Conservation (phyloP, 1,140 invertebrate genomes). For the Melanaphis sacchari region DNA sequence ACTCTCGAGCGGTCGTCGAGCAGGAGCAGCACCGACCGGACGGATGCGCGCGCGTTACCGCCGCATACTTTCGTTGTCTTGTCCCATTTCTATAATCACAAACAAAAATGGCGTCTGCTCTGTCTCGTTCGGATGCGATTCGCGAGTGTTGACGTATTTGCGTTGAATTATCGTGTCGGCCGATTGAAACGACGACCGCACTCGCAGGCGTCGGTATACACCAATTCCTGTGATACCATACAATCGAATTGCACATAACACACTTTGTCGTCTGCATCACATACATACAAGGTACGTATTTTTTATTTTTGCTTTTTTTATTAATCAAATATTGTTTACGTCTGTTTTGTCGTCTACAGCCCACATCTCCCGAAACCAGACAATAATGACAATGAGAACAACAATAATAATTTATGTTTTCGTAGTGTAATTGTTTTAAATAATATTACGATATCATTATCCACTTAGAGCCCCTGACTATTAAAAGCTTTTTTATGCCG, state of each 20-base stretch:
- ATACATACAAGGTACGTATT: constrained; percentile 20
- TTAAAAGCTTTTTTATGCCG: background rate
- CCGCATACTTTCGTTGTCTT: constrained; percentile 56
- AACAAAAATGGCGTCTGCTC: constrained; percentile 55
- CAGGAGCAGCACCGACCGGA: constrained; percentile 23
- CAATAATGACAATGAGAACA: background rate
- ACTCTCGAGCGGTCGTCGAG: background rate
- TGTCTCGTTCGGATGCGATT: constrained; percentile 41
- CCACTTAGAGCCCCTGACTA: background rate
- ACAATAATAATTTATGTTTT: background rate
- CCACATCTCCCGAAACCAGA: background rate
- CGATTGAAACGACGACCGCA: background rate
- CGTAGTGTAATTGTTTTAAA: background rate
- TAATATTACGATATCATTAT: background rate
- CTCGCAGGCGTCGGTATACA: background rate
- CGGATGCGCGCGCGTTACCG: constrained; percentile 39
- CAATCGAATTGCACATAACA: background rate
- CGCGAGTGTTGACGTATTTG: constrained; percentile 47
- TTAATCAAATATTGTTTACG: background rate
- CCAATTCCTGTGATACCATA: constrained; percentile 46
- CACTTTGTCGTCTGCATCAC: background rate
- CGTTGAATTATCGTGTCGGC: background rate
- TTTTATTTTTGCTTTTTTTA: background rate
- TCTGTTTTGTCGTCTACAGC: background rate
- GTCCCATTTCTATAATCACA: constrained; percentile 56